These are phyloP conservation scores for Pholis gunnellus DNA, from an alignment of 2,113 vertebrate species.

Conservation along the genomic window DNA sequence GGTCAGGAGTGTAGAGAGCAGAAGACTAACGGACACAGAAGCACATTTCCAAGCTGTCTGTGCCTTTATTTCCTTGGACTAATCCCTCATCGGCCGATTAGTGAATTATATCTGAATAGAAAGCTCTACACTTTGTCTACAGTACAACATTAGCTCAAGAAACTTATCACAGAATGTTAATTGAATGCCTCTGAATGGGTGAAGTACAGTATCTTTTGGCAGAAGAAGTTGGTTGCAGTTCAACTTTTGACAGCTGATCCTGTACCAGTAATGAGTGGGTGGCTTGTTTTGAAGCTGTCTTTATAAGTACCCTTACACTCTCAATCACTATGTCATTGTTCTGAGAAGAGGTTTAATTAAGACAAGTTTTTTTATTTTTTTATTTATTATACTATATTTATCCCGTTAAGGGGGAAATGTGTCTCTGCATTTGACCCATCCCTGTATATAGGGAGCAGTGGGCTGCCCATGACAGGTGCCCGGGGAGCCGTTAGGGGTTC, in stretches of 20 bases:
- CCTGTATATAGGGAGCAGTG: no score
- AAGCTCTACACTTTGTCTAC: not conserved
- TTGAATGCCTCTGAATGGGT: not conserved
- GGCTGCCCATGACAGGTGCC: no score
- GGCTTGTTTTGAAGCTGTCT: constrained; percentile 25
- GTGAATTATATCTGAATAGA: constrained; percentile 11
- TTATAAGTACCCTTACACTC: constrained; percentile 1
- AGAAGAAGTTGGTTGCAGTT: not conserved
- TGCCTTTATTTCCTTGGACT: constrained; percentile 5
- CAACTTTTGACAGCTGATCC: constrained; percentile 26
- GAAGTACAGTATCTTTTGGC: constrained; percentile 4
- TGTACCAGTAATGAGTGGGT: constrained; percentile 35
- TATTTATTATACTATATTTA: no score
- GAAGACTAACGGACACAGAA: not conserved
- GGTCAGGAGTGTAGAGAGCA: not conserved
- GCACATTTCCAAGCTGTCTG: constrained; percentile 6
- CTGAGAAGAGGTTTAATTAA: not conserved
- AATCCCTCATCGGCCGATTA: constrained; percentile 40
- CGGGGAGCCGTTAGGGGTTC: no score
- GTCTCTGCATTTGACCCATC: no score
- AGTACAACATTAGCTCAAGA: constrained; percentile 1
- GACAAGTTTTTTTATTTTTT: not conserved
- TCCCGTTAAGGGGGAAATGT: no score
- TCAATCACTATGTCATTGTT: not conserved
- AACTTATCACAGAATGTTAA: not conserved